Conservation (phyloP, 2,113 vertebrate genomes). For the Castor canadensis region DNA sequence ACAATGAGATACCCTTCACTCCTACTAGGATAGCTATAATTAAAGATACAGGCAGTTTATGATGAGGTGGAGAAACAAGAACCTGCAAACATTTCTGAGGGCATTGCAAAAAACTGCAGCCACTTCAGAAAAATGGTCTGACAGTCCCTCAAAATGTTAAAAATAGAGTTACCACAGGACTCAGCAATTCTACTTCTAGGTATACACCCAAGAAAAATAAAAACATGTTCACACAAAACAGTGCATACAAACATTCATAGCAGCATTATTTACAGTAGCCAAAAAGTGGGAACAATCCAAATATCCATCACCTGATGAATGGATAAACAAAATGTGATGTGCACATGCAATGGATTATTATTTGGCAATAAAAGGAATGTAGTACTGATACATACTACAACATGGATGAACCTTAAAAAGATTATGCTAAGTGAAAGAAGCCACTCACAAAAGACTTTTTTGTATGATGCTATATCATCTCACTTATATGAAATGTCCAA, state of each 20-base stretch:
- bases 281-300: background rate
- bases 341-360: background rate
- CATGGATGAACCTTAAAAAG: background rate
- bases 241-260: background rate
- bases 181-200: background rate
- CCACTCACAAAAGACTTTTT: constrained; percentile 7
- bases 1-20: background rate
- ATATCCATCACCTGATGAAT: background rate
- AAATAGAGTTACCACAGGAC: background rate
- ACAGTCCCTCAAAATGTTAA: constrained; percentile 31
- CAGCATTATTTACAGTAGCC: background rate
- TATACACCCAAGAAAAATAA: background rate
- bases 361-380: constrained; percentile 13
- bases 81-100: background rate
- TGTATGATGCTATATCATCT: background rate
- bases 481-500: constrained; percentile 18
- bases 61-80: background rate
- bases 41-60: background rate
- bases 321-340: background rate
- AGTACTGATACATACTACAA: background rate
- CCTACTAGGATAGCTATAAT: background rate
- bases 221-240: constrained; percentile 14
- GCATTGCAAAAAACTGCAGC: background rate
- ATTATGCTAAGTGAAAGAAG: background rate
- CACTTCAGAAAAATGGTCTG: background rate